These are phyloP conservation scores for Zalophus californianus DNA, from an alignment of 2,797 vertebrate species.

Conservation along the genomic window DNA sequence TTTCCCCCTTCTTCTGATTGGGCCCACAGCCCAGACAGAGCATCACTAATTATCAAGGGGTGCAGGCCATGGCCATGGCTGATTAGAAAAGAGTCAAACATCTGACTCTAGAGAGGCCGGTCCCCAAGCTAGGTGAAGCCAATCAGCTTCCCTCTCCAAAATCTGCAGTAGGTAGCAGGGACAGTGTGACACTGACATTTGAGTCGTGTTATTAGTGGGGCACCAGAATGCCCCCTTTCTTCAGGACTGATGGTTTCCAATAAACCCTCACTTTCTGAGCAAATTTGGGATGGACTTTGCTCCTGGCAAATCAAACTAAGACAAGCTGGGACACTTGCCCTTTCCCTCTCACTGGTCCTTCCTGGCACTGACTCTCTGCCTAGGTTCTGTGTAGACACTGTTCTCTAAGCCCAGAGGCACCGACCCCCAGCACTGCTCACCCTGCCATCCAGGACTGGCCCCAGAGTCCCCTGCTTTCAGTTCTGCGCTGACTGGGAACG, in stretches of 20 bases:
- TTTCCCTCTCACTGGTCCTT: neutral
- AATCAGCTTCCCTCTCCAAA: neutral
- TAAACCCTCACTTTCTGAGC: neutral
- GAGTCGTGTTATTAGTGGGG: neutral
- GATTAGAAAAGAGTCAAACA: neutral
- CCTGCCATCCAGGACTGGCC: neutral
- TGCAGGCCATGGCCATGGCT: neutral
- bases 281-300: neutral
- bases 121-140: neutral
- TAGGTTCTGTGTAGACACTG: neutral
- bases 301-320: conserved; percentile 13
- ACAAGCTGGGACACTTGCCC: neutral
- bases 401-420: neutral
- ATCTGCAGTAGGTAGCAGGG: neutral
- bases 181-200: neutral
- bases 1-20: neutral
- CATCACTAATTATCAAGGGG: neutral
- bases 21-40: neutral
- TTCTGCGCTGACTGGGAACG: neutral
- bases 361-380: neutral
- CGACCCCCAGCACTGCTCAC: neutral
- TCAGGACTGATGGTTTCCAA: neutral
- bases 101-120: neutral
- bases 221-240: neutral
- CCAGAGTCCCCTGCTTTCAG: neutral